Conservation (phyloP, 2,113 vertebrate species). For the Lophura nycthemera region DNA sequence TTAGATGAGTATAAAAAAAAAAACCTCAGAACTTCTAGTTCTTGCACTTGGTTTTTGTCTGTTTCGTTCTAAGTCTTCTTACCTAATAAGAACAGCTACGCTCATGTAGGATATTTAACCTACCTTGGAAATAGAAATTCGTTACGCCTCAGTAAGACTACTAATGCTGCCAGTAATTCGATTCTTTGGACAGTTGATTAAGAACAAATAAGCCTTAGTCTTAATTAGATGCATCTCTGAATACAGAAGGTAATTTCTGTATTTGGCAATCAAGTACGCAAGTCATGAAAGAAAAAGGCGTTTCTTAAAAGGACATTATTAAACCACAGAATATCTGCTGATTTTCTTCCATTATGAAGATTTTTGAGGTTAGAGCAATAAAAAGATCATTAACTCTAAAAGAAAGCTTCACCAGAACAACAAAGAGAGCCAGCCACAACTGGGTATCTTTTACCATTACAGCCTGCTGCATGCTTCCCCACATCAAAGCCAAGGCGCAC, state of each 20-base stretch:
- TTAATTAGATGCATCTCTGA: not conserved
- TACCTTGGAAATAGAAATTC: not conserved
- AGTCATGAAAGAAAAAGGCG: not conserved
- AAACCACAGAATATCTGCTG: not conserved
- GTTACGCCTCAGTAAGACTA: not conserved
- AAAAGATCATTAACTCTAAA: not conserved
- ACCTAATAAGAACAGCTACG: not conserved
- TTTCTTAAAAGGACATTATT: not conserved
- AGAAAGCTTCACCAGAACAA: not conserved
- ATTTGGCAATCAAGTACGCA: not conserved
- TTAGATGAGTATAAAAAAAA: not conserved
- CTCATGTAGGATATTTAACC: not conserved
- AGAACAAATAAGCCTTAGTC: not conserved
- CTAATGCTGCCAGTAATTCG: not conserved
- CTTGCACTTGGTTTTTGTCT: not conserved
- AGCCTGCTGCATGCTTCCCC: fast-evolving
- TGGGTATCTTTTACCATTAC: not conserved
- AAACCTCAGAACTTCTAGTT: not conserved
- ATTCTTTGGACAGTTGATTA: not conserved
- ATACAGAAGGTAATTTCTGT: not conserved
- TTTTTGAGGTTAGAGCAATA: not conserved
- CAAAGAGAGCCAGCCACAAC: fast-evolving
- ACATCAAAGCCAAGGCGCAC: not conserved
- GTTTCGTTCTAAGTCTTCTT: not conserved
- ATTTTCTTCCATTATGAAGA: not conserved